Percentiles rank a stretch among this genome's conserved stretches.
These are phyloP conservation scores for Brachionus sp. DNA, from an alignment of 1,140 invertebrate genomes.

Conservation along the genomic window DNA sequence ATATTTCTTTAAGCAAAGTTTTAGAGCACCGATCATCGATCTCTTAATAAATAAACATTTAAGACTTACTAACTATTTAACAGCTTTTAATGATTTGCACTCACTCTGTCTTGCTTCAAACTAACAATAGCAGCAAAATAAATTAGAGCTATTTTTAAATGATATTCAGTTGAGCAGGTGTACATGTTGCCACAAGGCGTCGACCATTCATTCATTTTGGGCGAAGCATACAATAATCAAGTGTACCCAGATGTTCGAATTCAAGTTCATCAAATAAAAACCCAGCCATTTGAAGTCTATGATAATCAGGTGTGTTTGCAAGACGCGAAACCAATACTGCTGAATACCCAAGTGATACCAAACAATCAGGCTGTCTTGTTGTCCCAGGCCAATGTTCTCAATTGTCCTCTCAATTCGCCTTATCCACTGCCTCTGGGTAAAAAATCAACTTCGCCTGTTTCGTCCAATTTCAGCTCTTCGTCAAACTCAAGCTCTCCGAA, in stretches of 20 bases:
- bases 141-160: neutral
- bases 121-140: neutral
- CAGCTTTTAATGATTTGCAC: neutral
- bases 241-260: neutral
- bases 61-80: neutral
- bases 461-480: neutral
- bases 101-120: neutral
- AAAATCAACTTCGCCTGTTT: constrained; percentile 11
- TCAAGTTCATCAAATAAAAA: neutral
- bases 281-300: constrained; percentile 5
- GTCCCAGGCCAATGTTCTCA: neutral
- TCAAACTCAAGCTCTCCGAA: constrained; percentile 8
- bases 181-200: neutral
- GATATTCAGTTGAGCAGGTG: neutral
- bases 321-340: neutral
- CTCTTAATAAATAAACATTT: neutral
- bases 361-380: neutral
- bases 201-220: neutral
- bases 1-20: neutral
- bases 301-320: neutral
- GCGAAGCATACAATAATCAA: neutral
- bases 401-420: neutral
- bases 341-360: neutral
- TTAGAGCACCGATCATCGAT: constrained; percentile 19
- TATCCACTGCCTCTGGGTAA: neutral